Percentiles rank a stretch among this genome's conserved stretches.
Conservation (phyloP, 2,888 invertebrate species). For the Caenorhabditis sinica region DNA sequence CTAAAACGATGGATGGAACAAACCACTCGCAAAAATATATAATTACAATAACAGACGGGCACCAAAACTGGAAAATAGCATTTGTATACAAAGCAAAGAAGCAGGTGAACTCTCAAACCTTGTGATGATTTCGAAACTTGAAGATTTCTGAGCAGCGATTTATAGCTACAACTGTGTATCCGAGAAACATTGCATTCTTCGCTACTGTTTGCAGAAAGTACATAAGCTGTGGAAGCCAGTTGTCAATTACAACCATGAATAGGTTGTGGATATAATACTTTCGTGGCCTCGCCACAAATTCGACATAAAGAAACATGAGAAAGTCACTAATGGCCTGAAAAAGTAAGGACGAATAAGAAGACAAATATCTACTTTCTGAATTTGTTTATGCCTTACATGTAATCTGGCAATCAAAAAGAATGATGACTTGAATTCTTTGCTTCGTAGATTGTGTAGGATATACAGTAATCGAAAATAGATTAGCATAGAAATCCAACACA, state of each 20-base stretch:
- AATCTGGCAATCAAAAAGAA: slow-evolving; percentile 37
- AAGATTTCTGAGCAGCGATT: slow-evolving; percentile 52
- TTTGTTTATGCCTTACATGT: slow-evolving; percentile 41
- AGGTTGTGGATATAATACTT: slow-evolving; percentile 51
- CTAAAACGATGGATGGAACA: neutral
- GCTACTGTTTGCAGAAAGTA: slow-evolving; percentile 36
- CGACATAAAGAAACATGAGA: slow-evolving; percentile 53
- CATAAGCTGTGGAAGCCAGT: slow-evolving; percentile 45
- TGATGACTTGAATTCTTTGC: slow-evolving; percentile 37
- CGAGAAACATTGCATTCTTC: slow-evolving; percentile 59
- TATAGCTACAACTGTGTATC: slow-evolving; percentile 46
- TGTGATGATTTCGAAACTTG: slow-evolving; percentile 14
- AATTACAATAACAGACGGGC: neutral
- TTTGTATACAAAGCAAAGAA: neutral
- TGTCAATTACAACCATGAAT: neutral
- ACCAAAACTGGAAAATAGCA: slow-evolving; percentile 44
- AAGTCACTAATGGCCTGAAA: slow-evolving; percentile 60
- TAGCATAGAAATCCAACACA: slow-evolving; percentile 47
- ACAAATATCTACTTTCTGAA: too few species aligned
- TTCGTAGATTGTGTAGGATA: slow-evolving; percentile 1
- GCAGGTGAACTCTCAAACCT: slow-evolving; percentile 15
- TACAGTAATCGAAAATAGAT: slow-evolving; percentile 50
- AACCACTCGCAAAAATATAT: slow-evolving; percentile 48
- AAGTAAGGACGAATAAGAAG: too few species aligned
- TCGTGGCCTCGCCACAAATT: slow-evolving; percentile 38